Evolutionary conservation across 2,113 vertebrate genomes (phyloP).

Genomic region (Elachura formosa): DNA sequence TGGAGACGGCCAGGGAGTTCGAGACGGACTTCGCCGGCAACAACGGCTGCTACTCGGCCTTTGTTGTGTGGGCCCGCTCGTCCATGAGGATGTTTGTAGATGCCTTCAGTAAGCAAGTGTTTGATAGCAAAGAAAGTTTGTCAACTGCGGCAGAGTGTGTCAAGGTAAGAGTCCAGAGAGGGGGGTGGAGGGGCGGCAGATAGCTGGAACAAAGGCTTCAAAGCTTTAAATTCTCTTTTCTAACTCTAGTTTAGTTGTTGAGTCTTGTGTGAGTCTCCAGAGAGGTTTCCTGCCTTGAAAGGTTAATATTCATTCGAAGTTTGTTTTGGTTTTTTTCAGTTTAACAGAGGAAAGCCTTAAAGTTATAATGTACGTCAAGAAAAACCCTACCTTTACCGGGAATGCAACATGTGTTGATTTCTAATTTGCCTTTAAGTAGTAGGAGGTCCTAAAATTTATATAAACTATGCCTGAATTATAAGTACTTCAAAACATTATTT

Average conservation of each 20-base stretch:
- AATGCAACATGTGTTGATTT: not conserved
- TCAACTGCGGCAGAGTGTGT: slow-evolving; percentile 94
- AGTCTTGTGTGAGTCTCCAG: not conserved
- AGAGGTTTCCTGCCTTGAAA: not conserved
- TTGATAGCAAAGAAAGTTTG: slow-evolving; percentile 96
- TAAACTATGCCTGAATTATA: not conserved
- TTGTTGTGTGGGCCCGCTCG: slow-evolving; percentile 93
- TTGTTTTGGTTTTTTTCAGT: accelerated
- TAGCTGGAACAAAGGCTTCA: not conserved
- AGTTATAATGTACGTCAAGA: not conserved
- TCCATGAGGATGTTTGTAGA: slow-evolving; percentile 94
- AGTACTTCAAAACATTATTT: not conserved
- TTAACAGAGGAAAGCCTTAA: not conserved
- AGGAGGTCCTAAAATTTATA: not conserved
- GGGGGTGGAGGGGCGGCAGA: not conserved
- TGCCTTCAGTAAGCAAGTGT: slow-evolving; percentile 98
- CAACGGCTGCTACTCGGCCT: slow-evolving; percentile 94
- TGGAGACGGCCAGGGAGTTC: slow-evolving; percentile 93
- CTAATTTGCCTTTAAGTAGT: not conserved
- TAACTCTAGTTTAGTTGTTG: not conserved
- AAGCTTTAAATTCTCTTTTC: not conserved
- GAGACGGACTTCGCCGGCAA: slow-evolving; percentile 91
- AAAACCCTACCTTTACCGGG: not conserved
- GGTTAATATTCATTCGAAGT: not conserved
- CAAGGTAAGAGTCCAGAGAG: slow-evolving; percentile 62